Evolutionary conservation across 2,888 invertebrate genomes (phyloP).

Genomic region (Tenthredo amoena): DNA sequence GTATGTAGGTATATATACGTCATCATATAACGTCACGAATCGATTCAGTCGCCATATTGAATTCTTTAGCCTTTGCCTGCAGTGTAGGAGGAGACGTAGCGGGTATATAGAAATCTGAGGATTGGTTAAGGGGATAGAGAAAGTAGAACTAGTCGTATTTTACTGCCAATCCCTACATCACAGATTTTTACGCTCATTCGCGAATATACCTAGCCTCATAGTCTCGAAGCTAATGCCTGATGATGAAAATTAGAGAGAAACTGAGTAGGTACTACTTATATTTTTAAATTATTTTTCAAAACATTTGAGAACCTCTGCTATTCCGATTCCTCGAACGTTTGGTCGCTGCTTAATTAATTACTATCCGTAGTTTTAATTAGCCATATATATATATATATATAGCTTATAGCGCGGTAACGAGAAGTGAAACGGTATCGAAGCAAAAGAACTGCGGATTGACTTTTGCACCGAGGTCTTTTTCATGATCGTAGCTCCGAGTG

Average conservation of each 20-base stretch:
- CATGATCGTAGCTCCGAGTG: not conserved
- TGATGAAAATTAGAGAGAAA: no score
- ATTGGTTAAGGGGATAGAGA: constrained; percentile 38
- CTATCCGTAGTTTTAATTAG: constrained; percentile 78
- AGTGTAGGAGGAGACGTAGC: constrained; percentile 8
- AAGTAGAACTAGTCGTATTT: constrained; percentile 35
- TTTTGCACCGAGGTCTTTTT: not conserved
- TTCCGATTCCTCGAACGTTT: constrained; percentile 73
- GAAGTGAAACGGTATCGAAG: not conserved
- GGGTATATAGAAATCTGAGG: constrained; percentile 10
- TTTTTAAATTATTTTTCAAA: no score
- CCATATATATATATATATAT: no score
- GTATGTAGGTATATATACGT: not conserved
- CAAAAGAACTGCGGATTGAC: no score
- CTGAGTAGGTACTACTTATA: no score
- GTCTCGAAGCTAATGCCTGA: no score
- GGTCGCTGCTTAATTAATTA: constrained; percentile 78
- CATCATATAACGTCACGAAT: constrained; percentile 38
- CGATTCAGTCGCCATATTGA: constrained; percentile 48
- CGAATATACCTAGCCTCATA: not conserved
- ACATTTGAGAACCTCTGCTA: constrained; percentile 72
- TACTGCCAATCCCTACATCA: constrained; percentile 18
- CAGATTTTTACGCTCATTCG: not conserved
- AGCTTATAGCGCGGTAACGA: constrained; percentile 48
- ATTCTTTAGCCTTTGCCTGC: constrained; percentile 38